Base-by-base conservation (phyloP, 2,888 invertebrate genomes). In the Papilio elwesi region DNA sequence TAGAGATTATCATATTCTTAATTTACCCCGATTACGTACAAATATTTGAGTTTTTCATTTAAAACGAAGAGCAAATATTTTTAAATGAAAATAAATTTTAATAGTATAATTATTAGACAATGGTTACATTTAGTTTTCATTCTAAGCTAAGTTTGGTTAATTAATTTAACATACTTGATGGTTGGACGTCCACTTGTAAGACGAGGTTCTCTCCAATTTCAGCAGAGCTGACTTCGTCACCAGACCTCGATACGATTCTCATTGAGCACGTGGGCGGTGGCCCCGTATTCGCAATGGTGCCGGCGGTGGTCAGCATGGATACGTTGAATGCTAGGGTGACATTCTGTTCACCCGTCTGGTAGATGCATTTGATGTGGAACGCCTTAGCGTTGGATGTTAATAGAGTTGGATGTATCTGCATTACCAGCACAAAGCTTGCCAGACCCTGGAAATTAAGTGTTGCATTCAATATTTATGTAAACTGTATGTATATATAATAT, bases 371-470 rank as follows among this genome's bases (percentile, higher is more conserved):
- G 77, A 99, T 98, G 90, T 98, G 98, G 93, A 98, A 99, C 1
- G 99, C 98, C 88, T 98, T 98, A 7, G 99, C 98, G 84, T 97
- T 97, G 87, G 97, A 97, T 0, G 99, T 99, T 68, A 99, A 97
- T 69, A 99, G 94, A 93, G 98, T 98, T 0, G 98, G 98, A 95
- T 99, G 99, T 91, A 98, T 98, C 87, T 99, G 99, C 85, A 99
- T 97, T 38, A 99, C 98, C 59, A 99, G 94, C 1, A 98, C 97
- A 87, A 98, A 98, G 85, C 97, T 97, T 38, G 98, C 98, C 86
- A 98, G 96, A 68, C 98, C 98, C 97, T 97, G 88, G 74, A 88
- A 86, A 78, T 74, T 73, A 76, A 75, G 74, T 26, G 49, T 26
- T 49, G 16, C 38, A 43, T 52, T 38, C 36, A 36, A 13, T 26